Percentiles rank a stretch among this genome's conserved stretches.
Evolutionary conservation across 1,140 invertebrate genomes (phyloP).

Genomic region (Drosophila neocordata): DNA sequence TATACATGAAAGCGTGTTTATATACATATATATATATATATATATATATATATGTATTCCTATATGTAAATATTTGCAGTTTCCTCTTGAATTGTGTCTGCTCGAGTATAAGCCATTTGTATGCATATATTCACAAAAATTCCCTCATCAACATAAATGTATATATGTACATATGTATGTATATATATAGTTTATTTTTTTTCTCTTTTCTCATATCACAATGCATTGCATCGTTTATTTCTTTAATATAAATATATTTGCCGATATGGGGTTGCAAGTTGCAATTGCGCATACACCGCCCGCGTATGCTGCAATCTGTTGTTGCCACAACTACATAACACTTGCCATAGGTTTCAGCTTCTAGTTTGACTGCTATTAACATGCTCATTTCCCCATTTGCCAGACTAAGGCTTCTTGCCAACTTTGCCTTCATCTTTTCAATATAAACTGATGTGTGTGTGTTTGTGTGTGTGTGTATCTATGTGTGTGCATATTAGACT

Average conservation of each 20-base stretch:
- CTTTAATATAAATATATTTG: slow-evolving; percentile 6
- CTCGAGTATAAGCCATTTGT: slow-evolving; percentile 8
- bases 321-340: slow-evolving; percentile 21
- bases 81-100: slow-evolving; percentile 13
- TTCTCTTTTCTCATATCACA: background rate
- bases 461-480: background rate
- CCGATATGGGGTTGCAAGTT: background rate
- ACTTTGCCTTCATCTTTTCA: slow-evolving; percentile 10
- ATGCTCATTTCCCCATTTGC: slow-evolving; percentile 72
- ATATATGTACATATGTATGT: too few species aligned
- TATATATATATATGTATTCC: background rate
- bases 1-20: background rate
- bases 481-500: background rate
- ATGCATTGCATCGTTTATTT: slow-evolving; percentile 1
- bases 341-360: background rate
- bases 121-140: slow-evolving; percentile 9
- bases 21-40: background rate
- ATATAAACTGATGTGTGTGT: background rate
- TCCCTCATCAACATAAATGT: slow-evolving; percentile 4
- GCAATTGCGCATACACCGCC: slow-evolving; percentile 12
- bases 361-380: slow-evolving; percentile 53
- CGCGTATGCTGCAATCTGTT: slow-evolving; percentile 39
- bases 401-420: slow-evolving; percentile 35
- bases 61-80: slow-evolving; percentile 15
- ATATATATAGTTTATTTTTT: background rate